phyloP scores from a whole-genome alignment of 2,797 vertebrate genomes.

The Chelonia mydas region DNA sequence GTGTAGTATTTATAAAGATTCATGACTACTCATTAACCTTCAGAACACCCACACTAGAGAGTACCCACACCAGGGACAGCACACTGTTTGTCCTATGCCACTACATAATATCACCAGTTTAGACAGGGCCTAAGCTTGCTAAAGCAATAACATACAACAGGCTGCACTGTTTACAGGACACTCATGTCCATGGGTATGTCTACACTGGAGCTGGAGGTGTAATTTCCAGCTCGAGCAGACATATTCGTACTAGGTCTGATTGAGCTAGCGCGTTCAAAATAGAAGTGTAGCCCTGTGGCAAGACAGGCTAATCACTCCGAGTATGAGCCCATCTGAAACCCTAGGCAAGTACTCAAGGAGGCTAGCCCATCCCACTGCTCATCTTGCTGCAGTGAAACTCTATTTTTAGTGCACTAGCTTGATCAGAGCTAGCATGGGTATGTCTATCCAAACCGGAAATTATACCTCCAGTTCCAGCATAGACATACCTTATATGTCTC shows the following conservation, averaged over 20 bases:
- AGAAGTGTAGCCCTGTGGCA: background rate
- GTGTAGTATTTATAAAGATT: background rate
- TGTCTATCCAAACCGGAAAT: background rate
- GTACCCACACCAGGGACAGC: background rate
- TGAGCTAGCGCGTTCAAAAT: background rate
- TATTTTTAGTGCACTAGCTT: background rate
- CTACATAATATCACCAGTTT: background rate
- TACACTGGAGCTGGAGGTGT: background rate
- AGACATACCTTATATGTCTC: background rate
- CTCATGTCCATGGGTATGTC: background rate
- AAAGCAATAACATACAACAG: background rate
- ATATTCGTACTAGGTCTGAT: background rate
- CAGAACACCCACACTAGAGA: background rate
- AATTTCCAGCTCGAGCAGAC: background rate
- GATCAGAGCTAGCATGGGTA: background rate
- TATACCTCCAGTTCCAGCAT: background rate
- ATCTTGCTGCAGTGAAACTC: background rate
- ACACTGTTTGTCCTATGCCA: background rate
- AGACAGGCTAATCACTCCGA: background rate
- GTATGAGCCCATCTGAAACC: background rate
- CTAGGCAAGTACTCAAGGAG: background rate
- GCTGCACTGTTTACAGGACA: background rate
- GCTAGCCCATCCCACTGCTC: background rate
- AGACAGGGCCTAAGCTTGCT: background rate
- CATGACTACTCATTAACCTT: slow-evolving; percentile 6